Conservation (phyloP, 2,888 invertebrate genomes). For the Linnaemya vulpina region DNA sequence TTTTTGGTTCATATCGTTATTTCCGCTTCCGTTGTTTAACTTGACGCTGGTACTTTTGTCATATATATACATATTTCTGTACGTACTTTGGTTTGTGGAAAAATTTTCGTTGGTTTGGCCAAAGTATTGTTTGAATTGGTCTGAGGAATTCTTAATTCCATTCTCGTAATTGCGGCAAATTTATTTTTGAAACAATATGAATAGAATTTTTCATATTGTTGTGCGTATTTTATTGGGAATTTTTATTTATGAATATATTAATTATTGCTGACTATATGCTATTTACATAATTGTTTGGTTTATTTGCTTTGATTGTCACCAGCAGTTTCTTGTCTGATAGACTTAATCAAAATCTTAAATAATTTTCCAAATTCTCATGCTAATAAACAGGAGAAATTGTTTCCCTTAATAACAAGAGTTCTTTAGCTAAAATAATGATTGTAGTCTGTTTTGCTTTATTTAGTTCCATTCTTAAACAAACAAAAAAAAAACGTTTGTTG, state of each 20-base stretch:
- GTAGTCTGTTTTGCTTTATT: too few relatives aligned
- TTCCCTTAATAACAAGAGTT: too few relatives aligned
- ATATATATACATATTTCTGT: not conserved
- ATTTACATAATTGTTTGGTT: not conserved
- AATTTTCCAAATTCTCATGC: not conserved
- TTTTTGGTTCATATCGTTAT: constrained; percentile 54
- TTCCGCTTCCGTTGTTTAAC: constrained; percentile 71
- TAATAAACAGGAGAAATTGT: not conserved
- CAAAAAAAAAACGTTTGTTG: too few relatives aligned
- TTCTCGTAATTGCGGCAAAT: not conserved
- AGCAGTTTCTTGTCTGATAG: not conserved
- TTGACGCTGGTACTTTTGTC: constrained; percentile 25
- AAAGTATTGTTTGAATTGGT: constrained; percentile 46
- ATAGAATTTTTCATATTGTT: not conserved
- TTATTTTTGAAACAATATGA: not conserved
- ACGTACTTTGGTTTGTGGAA: not conserved
- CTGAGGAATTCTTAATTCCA: constrained; percentile 16
- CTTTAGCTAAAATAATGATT: too few relatives aligned
- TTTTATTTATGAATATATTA: constrained; percentile 5
- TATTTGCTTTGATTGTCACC: not conserved
- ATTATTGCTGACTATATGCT: not conserved
- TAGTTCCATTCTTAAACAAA: too few relatives aligned
- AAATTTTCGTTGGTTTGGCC: constrained; percentile 9
- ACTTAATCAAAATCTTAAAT: not conserved
- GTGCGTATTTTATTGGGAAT: not conserved